Evolutionary conservation across 1,140 invertebrate genomes (phyloP).

Genomic region (Heliconius hermathena): DNA sequence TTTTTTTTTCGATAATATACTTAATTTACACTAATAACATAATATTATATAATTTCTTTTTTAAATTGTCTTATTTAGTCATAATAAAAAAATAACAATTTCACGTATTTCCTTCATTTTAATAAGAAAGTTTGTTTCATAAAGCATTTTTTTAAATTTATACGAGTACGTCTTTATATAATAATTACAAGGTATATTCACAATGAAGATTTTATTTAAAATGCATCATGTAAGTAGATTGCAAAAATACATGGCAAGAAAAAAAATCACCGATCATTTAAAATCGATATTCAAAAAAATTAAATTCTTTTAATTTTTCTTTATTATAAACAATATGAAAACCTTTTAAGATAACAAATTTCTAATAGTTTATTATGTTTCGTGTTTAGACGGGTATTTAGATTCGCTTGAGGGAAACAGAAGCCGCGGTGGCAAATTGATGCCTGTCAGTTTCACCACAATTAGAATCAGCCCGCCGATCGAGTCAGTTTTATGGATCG

Average conservation of each 20-base stretch:
- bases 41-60: constrained; percentile 2
- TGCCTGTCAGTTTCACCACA: constrained; percentile 54
- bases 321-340: not conserved
- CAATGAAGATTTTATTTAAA: no score
- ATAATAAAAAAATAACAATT: not conserved
- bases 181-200: no score
- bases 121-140: no score
- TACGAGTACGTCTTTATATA: no score
- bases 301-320: not conserved
- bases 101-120: not conserved
- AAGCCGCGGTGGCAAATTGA: constrained; percentile 64
- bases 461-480: constrained; percentile 47
- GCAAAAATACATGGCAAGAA: no score
- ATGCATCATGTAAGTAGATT: no score
- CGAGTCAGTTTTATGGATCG: constrained; percentile 52
- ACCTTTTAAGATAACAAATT: constrained; percentile 5
- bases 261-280: no score
- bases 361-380: not conserved
- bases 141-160: no score
- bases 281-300: not conserved
- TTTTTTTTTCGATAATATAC: not conserved
- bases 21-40: constrained; percentile 2
- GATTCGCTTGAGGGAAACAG: constrained; percentile 60
- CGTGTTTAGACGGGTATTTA: constrained; percentile 44
- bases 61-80: not conserved